Evolutionary conservation across 1,140 invertebrate genomes (phyloP).

Genomic region (Kradibia gibbosae): DNA sequence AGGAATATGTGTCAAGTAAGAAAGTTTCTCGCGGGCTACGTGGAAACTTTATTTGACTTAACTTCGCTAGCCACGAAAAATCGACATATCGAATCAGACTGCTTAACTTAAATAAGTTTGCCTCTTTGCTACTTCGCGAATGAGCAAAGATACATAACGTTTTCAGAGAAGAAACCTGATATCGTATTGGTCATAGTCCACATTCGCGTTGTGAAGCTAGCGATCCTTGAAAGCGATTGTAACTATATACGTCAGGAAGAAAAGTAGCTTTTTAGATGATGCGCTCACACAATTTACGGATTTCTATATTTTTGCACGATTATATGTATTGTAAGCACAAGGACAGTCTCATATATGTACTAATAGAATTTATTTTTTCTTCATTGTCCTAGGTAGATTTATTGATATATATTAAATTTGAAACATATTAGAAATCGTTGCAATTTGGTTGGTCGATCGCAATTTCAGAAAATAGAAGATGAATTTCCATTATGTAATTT

Average conservation of each 20-base stretch:
- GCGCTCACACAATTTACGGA: background rate
- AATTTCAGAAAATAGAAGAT: no score
- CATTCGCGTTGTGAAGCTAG: constrained; percentile 14
- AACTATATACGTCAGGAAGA: background rate
- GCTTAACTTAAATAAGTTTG: constrained; percentile 61
- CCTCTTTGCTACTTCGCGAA: constrained; percentile 4
- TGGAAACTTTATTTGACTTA: constrained; percentile 58
- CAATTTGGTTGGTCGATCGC: no score
- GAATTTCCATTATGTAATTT: no score
- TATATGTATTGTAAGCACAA: no score
- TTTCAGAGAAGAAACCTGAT: background rate
- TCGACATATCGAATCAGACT: constrained; percentile 61
- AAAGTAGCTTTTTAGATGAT: background rate
- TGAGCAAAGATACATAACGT: constrained; percentile 47
- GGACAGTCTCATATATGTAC: background rate
- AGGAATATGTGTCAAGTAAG: constrained; percentile 54
- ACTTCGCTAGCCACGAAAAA: constrained; percentile 45
- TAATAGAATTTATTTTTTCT: background rate
- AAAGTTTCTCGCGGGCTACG: constrained; percentile 49
- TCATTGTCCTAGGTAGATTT: background rate
- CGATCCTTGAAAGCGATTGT: constrained; percentile 18
- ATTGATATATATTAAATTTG: background rate
- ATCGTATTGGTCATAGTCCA: constrained; percentile 14
- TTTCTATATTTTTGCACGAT: background rate
- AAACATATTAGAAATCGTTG: no score